These are phyloP conservation scores for Seriola rivoliana DNA, from an alignment of 2,113 vertebrate species.

Conservation along the genomic window DNA sequence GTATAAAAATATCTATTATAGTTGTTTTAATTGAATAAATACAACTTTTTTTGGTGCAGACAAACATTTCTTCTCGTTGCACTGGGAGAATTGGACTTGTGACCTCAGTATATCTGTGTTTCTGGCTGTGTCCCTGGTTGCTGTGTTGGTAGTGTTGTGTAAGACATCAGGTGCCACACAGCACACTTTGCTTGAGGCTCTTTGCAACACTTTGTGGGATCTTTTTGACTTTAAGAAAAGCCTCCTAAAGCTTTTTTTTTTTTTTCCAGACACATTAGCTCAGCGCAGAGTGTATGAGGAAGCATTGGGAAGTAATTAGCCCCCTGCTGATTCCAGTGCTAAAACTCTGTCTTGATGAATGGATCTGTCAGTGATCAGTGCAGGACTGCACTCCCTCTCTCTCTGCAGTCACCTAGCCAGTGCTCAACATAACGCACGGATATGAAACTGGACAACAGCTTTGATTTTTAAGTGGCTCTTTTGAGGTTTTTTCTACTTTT, in stretches of 20 bases:
- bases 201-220: conserved; percentile 1
- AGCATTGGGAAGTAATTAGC: conserved; percentile 58
- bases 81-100: neutral
- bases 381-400: neutral
- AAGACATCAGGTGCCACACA: neutral
- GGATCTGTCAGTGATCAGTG: conserved; percentile 47
- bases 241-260: neutral
- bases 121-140: neutral
- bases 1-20: too few species aligned
- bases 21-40: neutral
- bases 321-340: conserved; percentile 56
- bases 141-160: neutral
- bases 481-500: neutral
- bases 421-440: neutral
- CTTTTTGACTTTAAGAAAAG: conserved; percentile 15
- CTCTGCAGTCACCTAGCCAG: conserved; percentile 33
- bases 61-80: too few species aligned
- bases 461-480: neutral
- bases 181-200: neutral
- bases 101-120: neutral
- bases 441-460: neutral
- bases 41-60: neutral
- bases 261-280: conserved; percentile 32
- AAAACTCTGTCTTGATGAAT: conserved; percentile 55
- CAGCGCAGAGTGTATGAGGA: conserved; percentile 22